Base-by-base conservation (phyloP, 2,797 vertebrate species). In the Iguana delicatissima region DNA sequence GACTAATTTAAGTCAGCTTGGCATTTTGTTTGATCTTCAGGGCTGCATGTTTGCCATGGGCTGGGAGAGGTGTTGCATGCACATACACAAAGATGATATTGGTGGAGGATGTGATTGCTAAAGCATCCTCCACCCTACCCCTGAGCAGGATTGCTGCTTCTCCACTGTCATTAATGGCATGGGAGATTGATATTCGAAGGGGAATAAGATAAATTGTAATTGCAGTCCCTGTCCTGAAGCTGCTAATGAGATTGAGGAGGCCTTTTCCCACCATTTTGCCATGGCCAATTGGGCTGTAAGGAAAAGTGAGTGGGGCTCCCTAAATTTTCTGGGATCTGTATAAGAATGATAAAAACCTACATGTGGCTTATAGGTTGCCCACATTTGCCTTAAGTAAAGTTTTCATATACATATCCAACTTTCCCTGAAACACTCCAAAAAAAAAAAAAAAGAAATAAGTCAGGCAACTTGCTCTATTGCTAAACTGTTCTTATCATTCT, bases 401-500 rank as follows among this genome's bases (percentile, higher is more conserved):
- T 35, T 24, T 42, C 32, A 80, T 80, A 14, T 26, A 50, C 59
- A 32, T 52, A 7, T 52, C n/a, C 18, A 42, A 52, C 18, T 83
- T 74, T 89, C 67, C 38, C 59, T 62, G 42, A 83, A 80, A 69
- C 89, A 32, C 26, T 46, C 24, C 22, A 24, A 55, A 55, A 62
- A 32, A 32, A 59, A 73, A 24, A 55, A 55, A 62, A 38, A 18
- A 32, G 42, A 52, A 32, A 72, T 38, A 42, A 4, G 67, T 26
- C 50, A 89, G 50, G 9, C 74, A 67, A 76, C 32, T 69, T 80
- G 26, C 29, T 79, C 14, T 85, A 24, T 89, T 57, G 88, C 89
- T 89, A 6, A 89, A n/a, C 32, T 76, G 38, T 14, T 84, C 72
- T 89, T 84, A 89, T 64, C 55, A 82, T 24, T 26, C 29, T n/a